Evolutionary conservation across 2,888 invertebrate species (phyloP).

Genomic region (Pyrochroa serraticornis): DNA sequence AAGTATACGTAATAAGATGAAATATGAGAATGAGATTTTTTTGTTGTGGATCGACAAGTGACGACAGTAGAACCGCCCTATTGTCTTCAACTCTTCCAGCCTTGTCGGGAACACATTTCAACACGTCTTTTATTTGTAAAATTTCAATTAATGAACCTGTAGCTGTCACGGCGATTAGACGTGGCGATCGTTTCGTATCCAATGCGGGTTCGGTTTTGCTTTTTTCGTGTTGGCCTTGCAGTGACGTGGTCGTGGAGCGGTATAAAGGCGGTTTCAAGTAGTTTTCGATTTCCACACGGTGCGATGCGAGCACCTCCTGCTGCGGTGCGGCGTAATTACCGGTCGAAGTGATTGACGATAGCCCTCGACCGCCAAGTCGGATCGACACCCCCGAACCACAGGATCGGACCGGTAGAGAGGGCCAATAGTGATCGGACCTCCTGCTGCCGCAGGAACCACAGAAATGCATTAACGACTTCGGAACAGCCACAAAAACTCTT

Average conservation of each 20-base stretch:
- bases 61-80: too few species aligned
- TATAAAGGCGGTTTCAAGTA: constrained; percentile 39
- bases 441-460: too few species aligned
- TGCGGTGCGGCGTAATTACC: constrained; percentile 30
- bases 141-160: constrained; percentile 1
- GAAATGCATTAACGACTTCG: too few species aligned
- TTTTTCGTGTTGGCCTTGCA: not conserved
- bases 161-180: constrained; percentile 1
- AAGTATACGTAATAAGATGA: too few species aligned
- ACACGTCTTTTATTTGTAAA: too few species aligned
- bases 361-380: constrained; percentile 40
- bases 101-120: too few species aligned
- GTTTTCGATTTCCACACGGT: constrained; percentile 49
- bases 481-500: too few species aligned
- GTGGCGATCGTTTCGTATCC: not conserved
- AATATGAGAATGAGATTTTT: too few species aligned
- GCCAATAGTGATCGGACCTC: too few species aligned
- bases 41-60: too few species aligned
- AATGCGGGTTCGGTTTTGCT: not conserved
- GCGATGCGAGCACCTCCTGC: constrained; percentile 42
- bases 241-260: not conserved
- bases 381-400: constrained; percentile 37
- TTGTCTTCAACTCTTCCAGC: too few species aligned
- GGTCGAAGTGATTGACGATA: constrained; percentile 49
- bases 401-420: too few species aligned